Conservation (phyloP, 1,140 invertebrate genomes). For the Andricus grossulariae region DNA sequence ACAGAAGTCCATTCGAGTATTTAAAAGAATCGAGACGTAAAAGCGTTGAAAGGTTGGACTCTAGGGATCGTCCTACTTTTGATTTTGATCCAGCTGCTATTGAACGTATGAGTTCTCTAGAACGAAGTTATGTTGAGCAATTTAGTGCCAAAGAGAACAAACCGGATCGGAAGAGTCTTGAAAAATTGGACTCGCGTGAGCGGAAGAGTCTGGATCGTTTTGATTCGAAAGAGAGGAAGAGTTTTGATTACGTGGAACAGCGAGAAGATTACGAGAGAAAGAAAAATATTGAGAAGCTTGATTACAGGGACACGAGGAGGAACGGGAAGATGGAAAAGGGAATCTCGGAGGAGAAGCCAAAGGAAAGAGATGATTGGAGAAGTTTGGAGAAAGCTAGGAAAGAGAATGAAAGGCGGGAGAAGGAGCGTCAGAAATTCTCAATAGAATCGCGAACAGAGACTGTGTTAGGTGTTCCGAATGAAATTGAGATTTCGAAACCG, state of each 20-base stretch:
- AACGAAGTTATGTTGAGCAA: slow-evolving; percentile 42
- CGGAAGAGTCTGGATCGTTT: slow-evolving; percentile 54
- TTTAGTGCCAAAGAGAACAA: slow-evolving; percentile 43
- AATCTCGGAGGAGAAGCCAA: slow-evolving; percentile 62
- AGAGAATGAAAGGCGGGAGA: slow-evolving; percentile 67
- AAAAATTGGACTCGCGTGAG: slow-evolving; percentile 53
- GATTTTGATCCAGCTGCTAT: slow-evolving; percentile 68
- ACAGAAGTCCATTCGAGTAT: slow-evolving; percentile 53
- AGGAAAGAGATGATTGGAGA: slow-evolving; percentile 70
- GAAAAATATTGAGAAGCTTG: slow-evolving; percentile 54
- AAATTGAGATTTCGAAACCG: slow-evolving; percentile 57
- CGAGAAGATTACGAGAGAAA: slow-evolving; percentile 35
- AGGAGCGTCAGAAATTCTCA: slow-evolving; percentile 64
- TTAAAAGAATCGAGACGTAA: slow-evolving; percentile 61
- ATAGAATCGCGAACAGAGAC: slow-evolving; percentile 65
- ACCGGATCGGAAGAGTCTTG: slow-evolving; percentile 38
- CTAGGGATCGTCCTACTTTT: slow-evolving; percentile 61
- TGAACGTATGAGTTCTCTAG: slow-evolving; percentile 58
- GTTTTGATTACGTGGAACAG: slow-evolving; percentile 56
- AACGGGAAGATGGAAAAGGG: slow-evolving; percentile 46
- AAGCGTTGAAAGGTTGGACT: slow-evolving; percentile 66
- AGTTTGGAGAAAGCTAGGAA: slow-evolving; percentile 70
- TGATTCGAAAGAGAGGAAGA: slow-evolving; percentile 62
- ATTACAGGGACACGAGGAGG: slow-evolving; percentile 50
- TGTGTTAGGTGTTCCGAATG: slow-evolving; percentile 56